Evolutionary conservation across 2,797 vertebrate genomes (phyloP).

Genomic region (Melopsittacus undulatus): DNA sequence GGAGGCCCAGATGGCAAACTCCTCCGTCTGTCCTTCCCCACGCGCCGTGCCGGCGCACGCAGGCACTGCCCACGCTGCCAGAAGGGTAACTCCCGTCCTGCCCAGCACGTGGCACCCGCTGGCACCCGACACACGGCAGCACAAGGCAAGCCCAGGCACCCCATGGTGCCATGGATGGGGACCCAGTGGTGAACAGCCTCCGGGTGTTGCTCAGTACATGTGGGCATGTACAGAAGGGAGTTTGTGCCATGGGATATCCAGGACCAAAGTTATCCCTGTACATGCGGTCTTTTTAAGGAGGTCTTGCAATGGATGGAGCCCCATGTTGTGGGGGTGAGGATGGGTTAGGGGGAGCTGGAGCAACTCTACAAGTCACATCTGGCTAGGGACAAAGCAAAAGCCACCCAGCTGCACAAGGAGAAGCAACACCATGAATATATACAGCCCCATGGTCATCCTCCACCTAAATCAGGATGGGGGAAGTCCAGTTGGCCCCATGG

Average conservation of each 20-base stretch:
- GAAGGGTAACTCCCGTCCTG: constrained; percentile 28
- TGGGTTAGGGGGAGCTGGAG: not conserved
- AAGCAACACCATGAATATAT: fast-evolving
- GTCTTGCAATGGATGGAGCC: not conserved
- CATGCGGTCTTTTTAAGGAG: not conserved
- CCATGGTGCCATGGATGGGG: fast-evolving
- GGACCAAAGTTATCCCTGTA: not conserved
- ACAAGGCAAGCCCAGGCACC: not conserved
- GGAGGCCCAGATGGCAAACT: constrained; percentile 71
- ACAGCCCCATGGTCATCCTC: not conserved
- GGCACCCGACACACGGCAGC: fast-evolving
- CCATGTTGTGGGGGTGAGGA: fast-evolving
- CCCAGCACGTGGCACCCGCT: fast-evolving
- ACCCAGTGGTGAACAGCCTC: fast-evolving
- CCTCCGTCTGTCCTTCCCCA: constrained; percentile 58
- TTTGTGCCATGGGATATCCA: fast-evolving
- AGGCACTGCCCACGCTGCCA: constrained; percentile 47
- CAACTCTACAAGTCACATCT: not conserved
- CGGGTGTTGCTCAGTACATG: fast-evolving
- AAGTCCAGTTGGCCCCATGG: not conserved
- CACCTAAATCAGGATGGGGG: fast-evolving
- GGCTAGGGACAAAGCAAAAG: not conserved
- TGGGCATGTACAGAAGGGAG: fast-evolving
- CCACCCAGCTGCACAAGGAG: not conserved
- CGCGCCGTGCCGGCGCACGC: not conserved